Evolutionary conservation across 2,113 vertebrate genomes (phyloP), one percentile per base, ranked within the genome.

Genomic region (Neodon shergylaensis): DNA sequence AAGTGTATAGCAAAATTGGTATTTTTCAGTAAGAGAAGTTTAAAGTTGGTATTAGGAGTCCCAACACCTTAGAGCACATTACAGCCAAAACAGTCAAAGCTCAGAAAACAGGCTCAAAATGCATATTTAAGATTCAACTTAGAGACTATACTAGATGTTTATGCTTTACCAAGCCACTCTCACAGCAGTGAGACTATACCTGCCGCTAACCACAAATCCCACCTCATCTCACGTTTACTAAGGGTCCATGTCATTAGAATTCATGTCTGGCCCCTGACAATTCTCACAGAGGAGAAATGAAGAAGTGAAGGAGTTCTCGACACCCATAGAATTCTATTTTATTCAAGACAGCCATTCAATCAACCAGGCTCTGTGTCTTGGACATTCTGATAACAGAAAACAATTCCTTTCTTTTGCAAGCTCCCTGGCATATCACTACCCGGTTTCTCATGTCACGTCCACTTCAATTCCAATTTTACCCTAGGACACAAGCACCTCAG

Each of bases 391-490:
- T 94, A 97, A 93, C 74, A 96, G 91, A 97, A 94, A 97, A 94
- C 79, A 97, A 94, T 96, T 95, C 72, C 31, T 95, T 90, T 95
- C 68, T 95, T 91, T 84, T 83, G 81, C 81, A 47, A 91, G 31
- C 70, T 95, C n/a, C n/a, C 92, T 92, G 87, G 54, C 44, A 90
- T 52, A 89, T 96, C 78, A 84, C 90, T 42, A 87, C 28, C 49
- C 68, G 90, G 79, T 87, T 88, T 96, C 84, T 94, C 83, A 66
- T 90, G 95, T 93, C 95, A 95, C 22, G 5, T 93, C 76, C 72
- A 88, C 95, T 97, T 95, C 74, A 47, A 94, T 94, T 97, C 93
- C 91, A 94, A 39, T 96, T 96, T 95, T 96, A 95, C 94, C 70
- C 83, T 68, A 61, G 95, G 95, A 96, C 52, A 88, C 72, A 91